Evolutionary conservation across 2,888 invertebrate genomes (phyloP), one percentile per base, ranked within the genome.

Genomic region (Apamea anceps): DNA sequence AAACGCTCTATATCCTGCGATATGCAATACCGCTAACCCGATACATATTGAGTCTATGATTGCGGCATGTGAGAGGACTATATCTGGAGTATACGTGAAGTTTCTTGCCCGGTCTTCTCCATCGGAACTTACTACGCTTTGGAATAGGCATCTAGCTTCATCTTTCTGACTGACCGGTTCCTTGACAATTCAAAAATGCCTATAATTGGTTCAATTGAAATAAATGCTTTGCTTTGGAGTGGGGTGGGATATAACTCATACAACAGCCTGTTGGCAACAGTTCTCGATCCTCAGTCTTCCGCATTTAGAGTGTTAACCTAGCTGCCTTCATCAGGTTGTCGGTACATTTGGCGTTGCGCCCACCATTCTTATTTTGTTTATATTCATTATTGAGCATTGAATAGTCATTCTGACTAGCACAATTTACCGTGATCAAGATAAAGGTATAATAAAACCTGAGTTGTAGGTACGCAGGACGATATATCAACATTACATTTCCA

Each of bases 301-400:
- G 82, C 82, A 82, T 82, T 82, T 71, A 65, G 68, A 70, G 70
- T 81, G 45, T 65, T 80, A 60, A 81, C 82, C 74, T 42, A 60
- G 63, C 86, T 80, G 68, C 48, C 67, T 70, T 71, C 68, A 25
- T 68, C 74, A 82, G 82, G 75, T 66, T 75, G 65, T 54, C 70
- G 86, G 63, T 65, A 82, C 82, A 86, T 75, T 82, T 82, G 82
- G 82, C 82, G n/a, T 12, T 10, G 32, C 12, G 82, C 82, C 82
- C 86, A n/a, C 37, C 74, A 65, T 82, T 81, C 86, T 75, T 71
- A 66, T 74, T 71, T 86, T 82, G 82, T 82, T 81, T 85, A 80
- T 66, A 60, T 54, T 63, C 25, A 37, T 10, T 63, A 65, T 51
- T 25, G 63, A 65, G 32, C 25, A 70, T 70, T 85, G 42, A 32